Percentiles rank a stretch among this genome's conserved stretches.
Evolutionary conservation across 2,888 invertebrate genomes (phyloP).

Genomic region (Fragum whitleyi): DNA sequence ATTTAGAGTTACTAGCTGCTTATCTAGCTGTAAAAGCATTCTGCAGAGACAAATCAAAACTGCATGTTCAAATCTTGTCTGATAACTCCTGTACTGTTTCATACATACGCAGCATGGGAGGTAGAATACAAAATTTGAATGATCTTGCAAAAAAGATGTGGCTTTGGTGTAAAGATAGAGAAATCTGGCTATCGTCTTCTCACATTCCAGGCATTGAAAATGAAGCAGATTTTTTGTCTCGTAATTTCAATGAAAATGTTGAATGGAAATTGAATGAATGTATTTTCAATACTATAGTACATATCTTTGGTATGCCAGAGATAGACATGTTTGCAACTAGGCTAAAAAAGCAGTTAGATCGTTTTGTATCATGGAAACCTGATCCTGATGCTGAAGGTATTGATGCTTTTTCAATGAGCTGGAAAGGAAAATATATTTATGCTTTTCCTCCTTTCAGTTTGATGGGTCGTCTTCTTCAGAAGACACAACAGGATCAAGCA

Average conservation of each 20-base stretch:
- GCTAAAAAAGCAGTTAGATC: conserved; percentile 24
- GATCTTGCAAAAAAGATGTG: conserved; percentile 15
- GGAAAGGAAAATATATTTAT: conserved; percentile 31
- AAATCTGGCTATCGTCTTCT: conserved; percentile 17
- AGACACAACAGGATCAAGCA: conserved; percentile 36
- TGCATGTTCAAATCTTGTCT: conserved; percentile 26
- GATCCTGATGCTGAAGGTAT: conserved; percentile 31
- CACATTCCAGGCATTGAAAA: conserved; percentile 16
- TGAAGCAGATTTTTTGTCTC: conserved; percentile 21
- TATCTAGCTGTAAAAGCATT: conserved; percentile 12
- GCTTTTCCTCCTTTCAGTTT: conserved; percentile 48
- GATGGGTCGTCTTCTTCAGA: conserved; percentile 33
- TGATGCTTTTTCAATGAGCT: conserved; percentile 39
- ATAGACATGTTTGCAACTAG: conserved; percentile 31
- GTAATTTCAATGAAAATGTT: conserved; percentile 31
- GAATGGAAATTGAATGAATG: conserved; percentile 31
- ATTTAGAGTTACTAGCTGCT: conserved; percentile 7
- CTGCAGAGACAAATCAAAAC: neutral
- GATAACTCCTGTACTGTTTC: conserved; percentile 18
- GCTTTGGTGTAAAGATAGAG: conserved; percentile 17
- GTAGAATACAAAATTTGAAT: conserved; percentile 16
- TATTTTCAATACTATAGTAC: neutral
- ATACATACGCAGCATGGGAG: conserved; percentile 18
- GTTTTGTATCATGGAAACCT: conserved; percentile 31
- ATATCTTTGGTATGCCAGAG: conserved; percentile 23